Base-by-base conservation (phyloP, 2,888 invertebrate genomes). In the Apocheima hispidaria region DNA sequence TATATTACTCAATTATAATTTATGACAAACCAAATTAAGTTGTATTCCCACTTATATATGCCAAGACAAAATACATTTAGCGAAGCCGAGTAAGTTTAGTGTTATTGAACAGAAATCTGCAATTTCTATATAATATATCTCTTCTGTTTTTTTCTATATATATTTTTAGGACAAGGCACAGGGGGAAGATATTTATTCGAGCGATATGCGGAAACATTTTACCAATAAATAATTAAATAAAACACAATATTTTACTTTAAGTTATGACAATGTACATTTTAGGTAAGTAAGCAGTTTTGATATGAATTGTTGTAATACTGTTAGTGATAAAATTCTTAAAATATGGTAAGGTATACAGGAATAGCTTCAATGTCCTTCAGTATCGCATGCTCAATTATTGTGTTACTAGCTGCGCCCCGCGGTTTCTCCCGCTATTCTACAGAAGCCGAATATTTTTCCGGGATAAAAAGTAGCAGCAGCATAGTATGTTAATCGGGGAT, bases 151-250 rank as follows among this genome's bases (percentile, higher is more conserved):
- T 35, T 23, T 38, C 12, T 68, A 68, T 65, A 64, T 46, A 48
- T 51, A 36, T 66, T 35, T 55, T 30, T 61, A 20, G 63, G 57
- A 60, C 16, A 77, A 78, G 78, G 78, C 78, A 78, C 78, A 69
- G 63, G 48, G 51, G 64, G 60, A 66, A 67, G 48, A 54, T 54
- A 43, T 56, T 70, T 43, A 53, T 67, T 66, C 61, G 53, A 65
- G 61, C 64, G 72, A 68, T 53, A 68, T 68, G 56, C 53, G 53
- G 63, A 60, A 16, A 54, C 63, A 16, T 56, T 66, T 55, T 52
- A 52, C 35, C 16, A 44, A 26, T 14, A 20, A n/a, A 26, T 26
- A 14, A 16, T 26, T 9, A 26, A 44, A 16, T 44, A 21, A 21
- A 18, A 14, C 14, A 40, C 12, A 20, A 40, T 21, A 3, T 0